These are phyloP conservation scores for Elysia crispata DNA, from an alignment of 2,888 invertebrate species.

Conservation along the genomic window DNA sequence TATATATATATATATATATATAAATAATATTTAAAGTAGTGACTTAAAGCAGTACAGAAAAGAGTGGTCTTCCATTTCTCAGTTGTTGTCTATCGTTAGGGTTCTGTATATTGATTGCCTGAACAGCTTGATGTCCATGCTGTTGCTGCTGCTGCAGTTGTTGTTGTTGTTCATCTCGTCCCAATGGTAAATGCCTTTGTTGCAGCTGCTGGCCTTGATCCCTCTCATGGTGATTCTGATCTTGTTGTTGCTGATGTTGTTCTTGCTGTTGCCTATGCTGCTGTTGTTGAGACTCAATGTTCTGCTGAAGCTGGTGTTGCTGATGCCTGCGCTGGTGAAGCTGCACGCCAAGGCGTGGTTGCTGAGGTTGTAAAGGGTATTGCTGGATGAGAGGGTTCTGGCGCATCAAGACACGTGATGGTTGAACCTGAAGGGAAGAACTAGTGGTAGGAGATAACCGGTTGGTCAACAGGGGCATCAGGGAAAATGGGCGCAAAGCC, in stretches of 20 bases:
- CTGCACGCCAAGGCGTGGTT: constrained; percentile 38
- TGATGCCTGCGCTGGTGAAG: constrained; percentile 35
- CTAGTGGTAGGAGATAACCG: not conserved
- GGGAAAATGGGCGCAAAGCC: not conserved
- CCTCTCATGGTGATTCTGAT: constrained; percentile 18
- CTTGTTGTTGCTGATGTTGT: constrained; percentile 34
- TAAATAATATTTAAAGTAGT: no score
- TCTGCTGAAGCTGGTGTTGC: constrained; percentile 41
- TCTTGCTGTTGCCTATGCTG: constrained; percentile 43
- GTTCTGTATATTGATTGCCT: not conserved
- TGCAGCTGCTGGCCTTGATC: constrained; percentile 40
- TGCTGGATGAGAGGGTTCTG: constrained; percentile 37
- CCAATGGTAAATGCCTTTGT: constrained; percentile 37
- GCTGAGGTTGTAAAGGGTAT: constrained; percentile 42
- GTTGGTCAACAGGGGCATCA: constrained; percentile 15
- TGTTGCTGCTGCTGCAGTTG: constrained; percentile 40
- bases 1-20: not conserved
- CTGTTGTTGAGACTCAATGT: constrained; percentile 43
- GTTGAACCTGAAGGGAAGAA: constrained; percentile 3
- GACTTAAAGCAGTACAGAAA: constrained; percentile 53
- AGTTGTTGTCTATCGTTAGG: not conserved
- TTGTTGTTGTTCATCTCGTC: constrained; percentile 44
- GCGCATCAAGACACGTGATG: constrained; percentile 20
- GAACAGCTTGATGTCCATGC: constrained; percentile 13
- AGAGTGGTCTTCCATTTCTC: constrained; percentile 52